These are phyloP conservation scores for Catagonus wagneri DNA, from an alignment of 2,113 vertebrate genomes.

Conservation along the genomic window DNA sequence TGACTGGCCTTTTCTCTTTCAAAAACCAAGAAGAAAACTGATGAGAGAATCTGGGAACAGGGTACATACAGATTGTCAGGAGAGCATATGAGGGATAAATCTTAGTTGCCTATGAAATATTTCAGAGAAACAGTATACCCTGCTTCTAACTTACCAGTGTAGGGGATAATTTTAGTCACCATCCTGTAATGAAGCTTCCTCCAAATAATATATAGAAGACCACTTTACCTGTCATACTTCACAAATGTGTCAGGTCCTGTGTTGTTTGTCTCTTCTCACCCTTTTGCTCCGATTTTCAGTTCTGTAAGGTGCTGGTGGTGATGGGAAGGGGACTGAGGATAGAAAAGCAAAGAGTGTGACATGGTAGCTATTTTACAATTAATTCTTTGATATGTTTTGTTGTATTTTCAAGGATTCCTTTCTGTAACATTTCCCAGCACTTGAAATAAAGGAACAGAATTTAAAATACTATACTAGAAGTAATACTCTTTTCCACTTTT, in stretches of 20 bases:
- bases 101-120: slow-evolving; percentile 57
- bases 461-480: not conserved
- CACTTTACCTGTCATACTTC: slow-evolving; percentile 19
- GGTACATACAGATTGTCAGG: slow-evolving; percentile 66
- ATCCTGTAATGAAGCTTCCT: slow-evolving; percentile 34
- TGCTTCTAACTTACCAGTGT: not conserved
- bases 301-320: not conserved
- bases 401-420: not conserved
- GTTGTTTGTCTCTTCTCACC: not conserved
- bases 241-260: not conserved
- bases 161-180: slow-evolving; percentile 56
- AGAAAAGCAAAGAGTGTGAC: not conserved
- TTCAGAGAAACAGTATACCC: not conserved
- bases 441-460: not conserved
- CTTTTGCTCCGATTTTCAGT: slow-evolving; percentile 10
- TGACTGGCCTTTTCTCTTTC: slow-evolving; percentile 52
- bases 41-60: slow-evolving; percentile 58
- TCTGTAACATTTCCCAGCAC: not conserved
- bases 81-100: not conserved
- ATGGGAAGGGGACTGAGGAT: not conserved
- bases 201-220: slow-evolving; percentile 45
- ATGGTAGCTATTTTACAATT: not conserved
- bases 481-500: not conserved
- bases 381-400: slow-evolving; percentile 11
- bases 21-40: slow-evolving; percentile 71